Evolutionary conservation across 1,140 invertebrate species (phyloP), one percentile per base, ranked within the genome.

Genomic region (Sitobion miscanthi): DNA sequence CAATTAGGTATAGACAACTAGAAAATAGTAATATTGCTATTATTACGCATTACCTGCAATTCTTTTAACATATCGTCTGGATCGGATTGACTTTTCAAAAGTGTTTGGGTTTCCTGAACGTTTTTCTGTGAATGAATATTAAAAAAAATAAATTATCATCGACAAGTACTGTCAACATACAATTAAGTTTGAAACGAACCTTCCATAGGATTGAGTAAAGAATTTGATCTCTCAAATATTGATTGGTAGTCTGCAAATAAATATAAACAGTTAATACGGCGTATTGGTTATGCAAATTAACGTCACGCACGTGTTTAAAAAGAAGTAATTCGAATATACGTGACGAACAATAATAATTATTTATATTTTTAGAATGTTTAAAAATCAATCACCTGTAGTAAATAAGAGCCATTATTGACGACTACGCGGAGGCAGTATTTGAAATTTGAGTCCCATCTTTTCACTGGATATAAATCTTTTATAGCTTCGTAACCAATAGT

Each of bases 191-290:
- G 21, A 85, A 47, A 95, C 96, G 96, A 96, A 98, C 97, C 96
- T 97, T 97, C 97, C 97, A 98, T 91, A 97, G 95, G 94, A 98
- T 97, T 82, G 98, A 98, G 95, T 98, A 96, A 94, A 97, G 97
- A 97, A 97, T 98, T 95, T 98, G 98, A 95, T 98, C 97, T 95
- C 98, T 96, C 20, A 97, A 96, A 94, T 98, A 98, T 62, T 97
- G 96, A 95, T 97, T 98, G 94, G 97, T 97, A 42, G 97, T 97
- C 97, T 96, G 95, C 87, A 96, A 96, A 94, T 94, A 94, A 94
- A 94, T 38, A 88, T 30, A 87, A 47, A 57, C 45, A 38, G 23
- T 87, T 35, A 45, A 52, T 45, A 90, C 86, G 49, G 90, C 90
- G 45, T 87, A 62, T 88, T 30, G 45, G 49, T 57, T 93, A 90